Percentiles rank a stretch among this genome's conserved stretches.
Evolutionary conservation across 2,888 invertebrate genomes (phyloP).

Genomic region (Melinaea menophilus): DNA sequence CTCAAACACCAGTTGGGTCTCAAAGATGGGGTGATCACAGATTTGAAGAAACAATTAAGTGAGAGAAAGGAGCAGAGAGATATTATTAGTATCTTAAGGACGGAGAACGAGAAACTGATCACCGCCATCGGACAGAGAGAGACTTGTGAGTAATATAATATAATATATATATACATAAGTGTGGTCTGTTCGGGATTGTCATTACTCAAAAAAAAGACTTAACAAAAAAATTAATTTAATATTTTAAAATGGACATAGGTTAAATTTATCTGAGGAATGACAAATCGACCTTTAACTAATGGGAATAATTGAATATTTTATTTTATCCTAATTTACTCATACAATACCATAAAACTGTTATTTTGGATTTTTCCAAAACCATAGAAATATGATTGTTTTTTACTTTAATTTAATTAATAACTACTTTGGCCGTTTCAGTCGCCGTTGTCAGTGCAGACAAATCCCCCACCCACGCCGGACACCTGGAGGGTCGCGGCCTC

Average conservation of each 20-base stretch:
- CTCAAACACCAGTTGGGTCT: slow-evolving; percentile 39
- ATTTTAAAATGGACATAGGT: too few relatives aligned
- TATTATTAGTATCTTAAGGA: slow-evolving; percentile 42
- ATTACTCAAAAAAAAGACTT: too few relatives aligned
- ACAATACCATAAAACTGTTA: too few relatives aligned
- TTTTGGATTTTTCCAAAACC: too few relatives aligned
- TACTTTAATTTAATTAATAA: neutral
- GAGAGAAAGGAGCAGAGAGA: slow-evolving; percentile 39
- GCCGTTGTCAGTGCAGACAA: slow-evolving; percentile 48
- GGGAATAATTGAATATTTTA: too few relatives aligned
- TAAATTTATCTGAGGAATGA: too few relatives aligned
- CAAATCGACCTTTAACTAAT: too few relatives aligned
- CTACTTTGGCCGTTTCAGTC: slow-evolving; percentile 43
- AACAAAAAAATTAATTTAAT: too few relatives aligned
- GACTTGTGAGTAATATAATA: slow-evolving; percentile 49
- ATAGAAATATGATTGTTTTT: too few relatives aligned
- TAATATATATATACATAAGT: neutral
- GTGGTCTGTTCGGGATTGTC: too few relatives aligned
- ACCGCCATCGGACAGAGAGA: slow-evolving; percentile 51
- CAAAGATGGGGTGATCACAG: slow-evolving; percentile 35
- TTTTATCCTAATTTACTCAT: too few relatives aligned
- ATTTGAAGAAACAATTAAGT: slow-evolving; percentile 40
- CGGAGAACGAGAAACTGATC: slow-evolving; percentile 53
- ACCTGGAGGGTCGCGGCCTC: slow-evolving; percentile 44
- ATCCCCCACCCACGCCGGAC: slow-evolving; percentile 41